Evolutionary conservation across 1,140 invertebrate genomes (phyloP).

Genomic region (Helicoverpa zea): DNA sequence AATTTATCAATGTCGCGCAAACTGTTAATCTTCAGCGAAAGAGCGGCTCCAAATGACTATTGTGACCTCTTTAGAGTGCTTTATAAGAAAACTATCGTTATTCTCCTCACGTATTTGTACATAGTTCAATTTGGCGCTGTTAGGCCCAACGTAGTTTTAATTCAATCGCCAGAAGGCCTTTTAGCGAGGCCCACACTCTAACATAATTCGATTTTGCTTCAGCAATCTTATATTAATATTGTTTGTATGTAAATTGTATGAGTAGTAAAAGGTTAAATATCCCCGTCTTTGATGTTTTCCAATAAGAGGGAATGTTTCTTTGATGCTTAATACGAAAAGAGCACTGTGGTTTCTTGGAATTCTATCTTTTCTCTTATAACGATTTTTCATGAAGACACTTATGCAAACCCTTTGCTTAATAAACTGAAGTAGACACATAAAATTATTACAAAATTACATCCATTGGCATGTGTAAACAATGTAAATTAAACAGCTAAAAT

Average conservation of each 20-base stretch:
- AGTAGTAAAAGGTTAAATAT: neutral
- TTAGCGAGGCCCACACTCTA: neutral
- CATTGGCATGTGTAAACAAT: neutral
- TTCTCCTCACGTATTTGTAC: constrained; percentile 30
- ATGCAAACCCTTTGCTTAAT: neutral
- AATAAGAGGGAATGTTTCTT: constrained; percentile 9
- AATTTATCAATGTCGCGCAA: constrained; percentile 27
- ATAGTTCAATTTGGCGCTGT: constrained; percentile 32
- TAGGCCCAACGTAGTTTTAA: constrained; percentile 30
- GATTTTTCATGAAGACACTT: neutral
- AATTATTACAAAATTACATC: neutral
- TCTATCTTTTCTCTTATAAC: neutral
- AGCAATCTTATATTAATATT: constrained; percentile 23
- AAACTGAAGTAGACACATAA: neutral
- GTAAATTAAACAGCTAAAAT: neutral
- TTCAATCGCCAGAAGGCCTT: constrained; percentile 31
- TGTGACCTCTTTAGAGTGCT: constrained; percentile 21
- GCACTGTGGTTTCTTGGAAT: neutral
- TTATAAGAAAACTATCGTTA: constrained; percentile 31
- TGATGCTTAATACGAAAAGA: neutral
- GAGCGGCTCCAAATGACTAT: neutral
- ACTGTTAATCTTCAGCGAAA: constrained; percentile 34
- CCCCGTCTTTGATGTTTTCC: constrained; percentile 9
- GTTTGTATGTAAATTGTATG: constrained; percentile 31
- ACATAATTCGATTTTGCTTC: constrained; percentile 17